Base-by-base conservation (phyloP, 2,797 vertebrate genomes). In the Propithecus perrieri region DNA sequence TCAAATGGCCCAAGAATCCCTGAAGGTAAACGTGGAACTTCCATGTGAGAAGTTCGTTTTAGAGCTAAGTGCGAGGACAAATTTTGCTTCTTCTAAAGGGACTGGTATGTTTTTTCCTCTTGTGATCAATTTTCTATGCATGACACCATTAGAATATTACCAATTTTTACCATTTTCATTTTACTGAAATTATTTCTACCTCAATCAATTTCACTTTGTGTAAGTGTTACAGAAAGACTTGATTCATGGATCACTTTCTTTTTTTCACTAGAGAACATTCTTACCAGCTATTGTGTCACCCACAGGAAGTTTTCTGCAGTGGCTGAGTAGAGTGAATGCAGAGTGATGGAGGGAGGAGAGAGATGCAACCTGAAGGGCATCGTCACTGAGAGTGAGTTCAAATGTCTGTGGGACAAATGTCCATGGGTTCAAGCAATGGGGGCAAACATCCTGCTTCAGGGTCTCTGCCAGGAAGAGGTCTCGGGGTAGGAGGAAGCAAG, bases 101-200 rank as follows among this genome's bases (percentile, higher is more conserved):
- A 41, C 15, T 33, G 38, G 4, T 41, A 14, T 53, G 18, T 41
- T 85, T 79, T 76, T 38, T 38, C 71, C 8, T 87, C 17, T 35
- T 41, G 1, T 63, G 57, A 84, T 85, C 38, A 84, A n/a, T 87
- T 79, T 89, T 92, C 79, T 94, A 41, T 63, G 67, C 4, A 7
- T 65, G 53, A 69, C 5, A 30, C 28, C 9, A 78, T 80, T 43
- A 84, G 46, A 74, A 2, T 15, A 35, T 84, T 93, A 92, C 43
- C 93, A 9, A 41, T 57, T 30, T 67, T 84, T 92, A 43, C 84
- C 61, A 83, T 84, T 93, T 92, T 48, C 4, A 84, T 84, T 65
- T 86, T 91, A 57, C 57, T 79, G 74, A 46, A 79, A 86, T 80
- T 33, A 48, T 91, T 94, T 93, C 63, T 71, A 87, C 53, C 17